Percentiles rank a stretch among this genome's conserved stretches.
These are phyloP conservation scores for Myotis vivesi DNA, from an alignment of 2,797 vertebrate species.

Conservation along the genomic window DNA sequence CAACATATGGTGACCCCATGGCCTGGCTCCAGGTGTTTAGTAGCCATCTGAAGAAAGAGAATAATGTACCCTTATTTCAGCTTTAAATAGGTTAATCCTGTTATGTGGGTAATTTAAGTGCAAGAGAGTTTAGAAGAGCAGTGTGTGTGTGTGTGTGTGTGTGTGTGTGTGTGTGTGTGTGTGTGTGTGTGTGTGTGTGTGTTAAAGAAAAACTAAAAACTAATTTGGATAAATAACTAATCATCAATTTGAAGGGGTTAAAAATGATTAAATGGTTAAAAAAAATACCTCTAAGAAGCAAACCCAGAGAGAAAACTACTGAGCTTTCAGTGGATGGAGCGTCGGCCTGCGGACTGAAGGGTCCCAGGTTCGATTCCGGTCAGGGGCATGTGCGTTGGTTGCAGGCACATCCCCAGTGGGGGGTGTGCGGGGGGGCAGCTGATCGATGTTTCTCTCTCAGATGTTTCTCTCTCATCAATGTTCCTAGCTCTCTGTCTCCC, in stretches of 20 bases:
- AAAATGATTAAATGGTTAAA: slow-evolving; percentile 42
- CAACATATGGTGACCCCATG: slow-evolving; percentile 42
- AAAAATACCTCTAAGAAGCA: background rate
- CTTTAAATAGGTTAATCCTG: slow-evolving; percentile 55
- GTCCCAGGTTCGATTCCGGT: too few species aligned
- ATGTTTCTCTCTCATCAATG: too few species aligned
- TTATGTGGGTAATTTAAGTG: slow-evolving; percentile 58
- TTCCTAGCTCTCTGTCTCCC: too few species aligned
- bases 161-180: background rate
- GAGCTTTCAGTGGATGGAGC: too few species aligned
- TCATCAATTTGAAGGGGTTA: slow-evolving; percentile 63
- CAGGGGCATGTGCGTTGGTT: too few species aligned
- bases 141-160: background rate
- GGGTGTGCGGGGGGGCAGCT: too few species aligned
- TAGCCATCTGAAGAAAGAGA: slow-evolving; percentile 52
- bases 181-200: background rate
- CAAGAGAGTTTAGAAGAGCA: slow-evolving; percentile 35
- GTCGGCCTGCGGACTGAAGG: too few species aligned
- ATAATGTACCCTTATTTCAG: slow-evolving; percentile 18
- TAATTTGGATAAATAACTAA: slow-evolving; percentile 59
- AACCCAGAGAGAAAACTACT: background rate
- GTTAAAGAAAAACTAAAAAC: background rate
- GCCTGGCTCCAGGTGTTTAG: slow-evolving; percentile 32
- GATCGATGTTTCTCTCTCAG: too few species aligned
- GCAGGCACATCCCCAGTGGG: too few species aligned